A percentile compares a stretch with the other conserved stretches of the same genome.
These are phyloP conservation scores for Archivesica marissinica DNA, from an alignment of 1,140 invertebrate genomes.

Conservation along the genomic window DNA sequence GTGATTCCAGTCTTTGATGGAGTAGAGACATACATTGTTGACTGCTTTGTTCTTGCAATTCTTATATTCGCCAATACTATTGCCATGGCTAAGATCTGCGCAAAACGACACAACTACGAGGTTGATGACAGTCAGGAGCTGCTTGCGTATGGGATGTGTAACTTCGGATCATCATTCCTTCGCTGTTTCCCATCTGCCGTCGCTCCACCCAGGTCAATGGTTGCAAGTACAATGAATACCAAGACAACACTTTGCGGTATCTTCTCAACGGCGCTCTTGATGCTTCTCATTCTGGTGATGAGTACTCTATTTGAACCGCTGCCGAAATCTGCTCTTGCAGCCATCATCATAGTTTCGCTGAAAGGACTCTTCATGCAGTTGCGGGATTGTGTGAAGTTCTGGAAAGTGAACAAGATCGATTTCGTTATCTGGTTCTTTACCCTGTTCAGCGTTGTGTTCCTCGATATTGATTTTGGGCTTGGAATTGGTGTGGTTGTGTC, in stretches of 20 bases:
- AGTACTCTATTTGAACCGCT: conserved; percentile 81
- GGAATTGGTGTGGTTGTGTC: conserved; percentile 79
- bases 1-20: conserved; percentile 71
- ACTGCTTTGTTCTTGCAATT: conserved; percentile 82
- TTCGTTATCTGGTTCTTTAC: conserved; percentile 82
- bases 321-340: conserved; percentile 82
- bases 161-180: conserved; percentile 85
- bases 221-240: conserved; percentile 76
- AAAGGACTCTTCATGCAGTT: conserved; percentile 81
- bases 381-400: conserved; percentile 76
- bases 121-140: conserved; percentile 85
- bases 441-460: conserved; percentile 78
- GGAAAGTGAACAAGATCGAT: conserved; percentile 81
- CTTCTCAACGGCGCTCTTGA: conserved; percentile 83
- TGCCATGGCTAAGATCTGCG: conserved; percentile 85
- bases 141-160: conserved; percentile 85
- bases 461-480: conserved; percentile 81
- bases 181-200: conserved; percentile 89
- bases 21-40: conserved; percentile 74
- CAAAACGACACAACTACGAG: conserved; percentile 84
- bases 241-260: conserved; percentile 79
- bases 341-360: conserved; percentile 81
- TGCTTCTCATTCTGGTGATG: conserved; percentile 85
- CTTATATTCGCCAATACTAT: conserved; percentile 84
- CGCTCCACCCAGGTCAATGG: conserved; percentile 92